Evolutionary conservation across 1,140 invertebrate species (phyloP), one percentile per base, ranked within the genome.

Genomic region (Drosophila jambulina): DNA sequence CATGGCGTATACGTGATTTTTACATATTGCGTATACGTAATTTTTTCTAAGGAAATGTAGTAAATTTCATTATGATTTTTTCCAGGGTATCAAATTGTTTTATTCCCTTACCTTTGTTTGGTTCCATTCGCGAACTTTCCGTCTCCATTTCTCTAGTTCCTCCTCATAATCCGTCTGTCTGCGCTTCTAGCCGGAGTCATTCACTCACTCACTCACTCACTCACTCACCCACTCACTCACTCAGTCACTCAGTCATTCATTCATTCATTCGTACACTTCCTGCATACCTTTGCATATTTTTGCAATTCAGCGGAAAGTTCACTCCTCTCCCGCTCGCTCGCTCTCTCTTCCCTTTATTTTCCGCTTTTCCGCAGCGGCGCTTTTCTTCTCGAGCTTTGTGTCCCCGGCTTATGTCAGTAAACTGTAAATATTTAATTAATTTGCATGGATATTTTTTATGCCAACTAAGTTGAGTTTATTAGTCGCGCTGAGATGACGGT

Each of bases 361-460:
- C 42, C 42, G 42, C 36, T 46, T 23, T 38, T 58, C 69, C 34
- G 8, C 43, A 32, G 36, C 34, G 25, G 12, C 21, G 49, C 49
- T 45, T 42, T 40, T 57, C 70, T 46, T 49, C 68, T 46, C 61
- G 15, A 25, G 38, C 51, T 34, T 53, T 58, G 45, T 45, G 59
- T 54, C 62, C 63, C 46, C 77, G 69, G 83, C 84, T 87, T 83
- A 84, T 84, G 84, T 84, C 82, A 84, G 84, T 88, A 84, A 87
- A 84, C 84, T 87, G 84, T 87, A 87, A 87, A 87, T 87, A 87
- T 87, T 87, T 87, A 87, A 87, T 87, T 87, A 87, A 87, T 87
- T 87, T 87, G 84, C 84, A 84, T 87, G 84, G 84, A 87, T 87
- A 84, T 87, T 87, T 72, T 87, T 88, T 84, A 87, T 88, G 84